Evolutionary conservation across 2,797 vertebrate species (phyloP), one percentile per base, ranked within the genome.

Genomic region (Anguilla marmorata): DNA sequence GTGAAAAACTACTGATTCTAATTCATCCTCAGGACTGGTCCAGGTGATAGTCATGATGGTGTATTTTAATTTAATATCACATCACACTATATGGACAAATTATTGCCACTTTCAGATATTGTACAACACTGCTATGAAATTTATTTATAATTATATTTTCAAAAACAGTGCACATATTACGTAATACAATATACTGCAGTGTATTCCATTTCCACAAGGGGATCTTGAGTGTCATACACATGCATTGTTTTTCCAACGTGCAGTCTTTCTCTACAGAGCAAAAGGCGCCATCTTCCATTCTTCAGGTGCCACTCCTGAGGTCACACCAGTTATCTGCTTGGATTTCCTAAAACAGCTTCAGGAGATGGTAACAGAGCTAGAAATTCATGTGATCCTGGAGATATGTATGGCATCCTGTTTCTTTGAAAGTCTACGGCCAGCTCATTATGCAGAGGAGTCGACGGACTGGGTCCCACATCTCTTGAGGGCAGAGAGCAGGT

Each of bases 401-500:
- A 82, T 48, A 48, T 82, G 19, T 50, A 41, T 50, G 45, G 41
- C 45, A 21, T 76, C 30, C 72, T 19, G 33, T 33, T 19, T 41
- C 72, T 76, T 76, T 76, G 72, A 37, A 76, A 76, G 21, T 50
- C 41, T 50, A n/a, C 24, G 79, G 79, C 45, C 41, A 82, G 41
- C 2, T 50, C 24, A 11, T 50, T 48, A 41, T 48, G 79, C 4
- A 50, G 4, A 0, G 79, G 41, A 82, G 79, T 11, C 0, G 79
- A 48, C 79, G 16, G 16, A 82, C 45, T n/a, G 16, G 45, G 41
- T 50, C 24, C 79, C 21, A 30, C 21, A 48, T 82, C 41, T 48
- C 41, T 82, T 45, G 3, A 82, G 79, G 79, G 79, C 79, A 82
- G 79, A 82, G 41, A 45, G 79, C 8, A 19, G 79, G 24, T 82